Conservation (phyloP, 1,140 invertebrate genomes). For the Lepidurus packardi region DNA sequence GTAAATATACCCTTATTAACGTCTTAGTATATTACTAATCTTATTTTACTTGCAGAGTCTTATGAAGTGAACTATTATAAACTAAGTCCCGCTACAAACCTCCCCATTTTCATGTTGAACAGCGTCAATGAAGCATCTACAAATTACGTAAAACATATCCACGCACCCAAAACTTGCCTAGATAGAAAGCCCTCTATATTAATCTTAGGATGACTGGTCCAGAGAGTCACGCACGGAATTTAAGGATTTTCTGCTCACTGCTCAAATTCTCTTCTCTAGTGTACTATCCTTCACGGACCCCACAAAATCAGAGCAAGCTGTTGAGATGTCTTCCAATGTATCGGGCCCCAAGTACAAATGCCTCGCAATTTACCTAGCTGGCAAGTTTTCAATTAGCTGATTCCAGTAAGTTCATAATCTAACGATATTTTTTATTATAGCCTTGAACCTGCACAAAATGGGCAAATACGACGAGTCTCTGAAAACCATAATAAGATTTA, state of each 20-base stretch:
- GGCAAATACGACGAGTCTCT: neutral
- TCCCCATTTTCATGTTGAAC: neutral
- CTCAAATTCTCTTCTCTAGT: neutral
- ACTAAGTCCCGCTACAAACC: neutral
- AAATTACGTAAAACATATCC: neutral
- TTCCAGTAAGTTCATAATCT: neutral
- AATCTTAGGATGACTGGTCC: neutral
- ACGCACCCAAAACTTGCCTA: neutral
- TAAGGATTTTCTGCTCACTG: neutral
- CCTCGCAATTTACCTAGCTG: constrained; percentile 1
- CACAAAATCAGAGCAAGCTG: neutral
- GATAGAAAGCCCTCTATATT: neutral
- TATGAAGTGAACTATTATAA: constrained; percentile 3
- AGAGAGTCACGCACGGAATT: neutral
- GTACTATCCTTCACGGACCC: neutral
- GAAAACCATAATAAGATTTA: neutral
- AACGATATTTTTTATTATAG: neutral
- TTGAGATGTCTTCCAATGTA: neutral
- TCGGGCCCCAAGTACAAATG: neutral
- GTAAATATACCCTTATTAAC: neutral
- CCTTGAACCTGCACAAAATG: neutral
- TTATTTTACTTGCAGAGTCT: neutral
- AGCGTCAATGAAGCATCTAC: neutral
- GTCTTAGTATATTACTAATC: neutral
- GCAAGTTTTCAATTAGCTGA: neutral